Evolutionary conservation across 1,140 invertebrate species (phyloP).

Genomic region (Drosophila triauraria): DNA sequence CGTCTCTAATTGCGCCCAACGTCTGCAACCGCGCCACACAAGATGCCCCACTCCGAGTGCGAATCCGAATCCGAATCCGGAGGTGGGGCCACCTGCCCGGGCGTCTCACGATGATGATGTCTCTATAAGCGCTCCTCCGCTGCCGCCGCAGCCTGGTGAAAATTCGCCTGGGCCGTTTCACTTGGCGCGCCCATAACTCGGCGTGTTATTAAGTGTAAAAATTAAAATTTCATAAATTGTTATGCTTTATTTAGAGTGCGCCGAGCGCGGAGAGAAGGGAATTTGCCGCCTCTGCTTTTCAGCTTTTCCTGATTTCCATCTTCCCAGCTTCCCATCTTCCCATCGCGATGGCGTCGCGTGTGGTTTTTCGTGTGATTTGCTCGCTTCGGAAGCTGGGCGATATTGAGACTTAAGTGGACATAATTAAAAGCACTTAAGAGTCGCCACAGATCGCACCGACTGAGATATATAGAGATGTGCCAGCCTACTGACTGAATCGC

Average conservation of each 20-base stretch:
- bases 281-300: conserved; percentile 34
- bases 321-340: conserved; percentile 10
- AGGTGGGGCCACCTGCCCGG: conserved; percentile 60
- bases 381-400: conserved; percentile 69
- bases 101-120: conserved; percentile 72
- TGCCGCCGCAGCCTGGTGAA: neutral
- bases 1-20: conserved; percentile 73
- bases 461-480: conserved; percentile 17
- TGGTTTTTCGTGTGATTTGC: conserved; percentile 64
- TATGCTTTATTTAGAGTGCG: conserved; percentile 78
- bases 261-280: conserved; percentile 25
- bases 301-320: conserved; percentile 45
- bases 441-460: conserved; percentile 42
- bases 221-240: conserved; percentile 83
- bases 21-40: conserved; percentile 63
- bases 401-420: conserved; percentile 80
- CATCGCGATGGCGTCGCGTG: conserved; percentile 28
- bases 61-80: conserved; percentile 4
- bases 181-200: conserved; percentile 67
- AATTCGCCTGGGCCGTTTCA: conserved; percentile 49
- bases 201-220: conserved; percentile 81
- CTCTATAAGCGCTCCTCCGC: conserved; percentile 48
- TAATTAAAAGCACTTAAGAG: conserved; percentile 81
- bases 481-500: conserved; percentile 9
- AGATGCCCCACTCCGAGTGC: conserved; percentile 36